A percentile compares a stretch with the other conserved stretches of the same genome.
Evolutionary conservation across 2,797 vertebrate species (phyloP).

Genomic region (Poeciliopsis presidionis): DNA sequence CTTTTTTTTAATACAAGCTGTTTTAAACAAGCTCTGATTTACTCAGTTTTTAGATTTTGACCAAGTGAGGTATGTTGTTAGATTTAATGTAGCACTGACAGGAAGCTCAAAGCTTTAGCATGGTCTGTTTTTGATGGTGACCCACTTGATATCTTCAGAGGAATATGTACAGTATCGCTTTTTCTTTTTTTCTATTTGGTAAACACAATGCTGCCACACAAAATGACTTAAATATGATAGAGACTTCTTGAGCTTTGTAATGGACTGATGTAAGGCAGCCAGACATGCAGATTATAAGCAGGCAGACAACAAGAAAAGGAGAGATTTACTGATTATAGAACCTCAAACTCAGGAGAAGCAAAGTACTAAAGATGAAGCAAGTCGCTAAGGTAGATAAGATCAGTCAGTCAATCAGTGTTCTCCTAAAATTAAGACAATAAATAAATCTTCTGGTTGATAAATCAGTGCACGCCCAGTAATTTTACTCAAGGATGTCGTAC

Average conservation of each 20-base stretch:
- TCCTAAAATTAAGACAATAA: too few relatives aligned
- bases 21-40: background rate
- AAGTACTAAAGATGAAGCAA: background rate
- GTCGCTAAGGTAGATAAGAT: too few relatives aligned
- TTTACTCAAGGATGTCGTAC: background rate
- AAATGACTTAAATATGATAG: background rate
- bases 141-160: background rate
- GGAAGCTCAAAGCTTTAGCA: background rate
- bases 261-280: background rate
- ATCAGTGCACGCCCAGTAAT: background rate
- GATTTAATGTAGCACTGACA: background rate
- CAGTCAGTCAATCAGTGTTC: too few relatives aligned
- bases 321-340: background rate
- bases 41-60: background rate
- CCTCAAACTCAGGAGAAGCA: background rate
- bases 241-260: background rate
- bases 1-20: background rate
- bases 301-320: background rate
- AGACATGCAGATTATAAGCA: background rate
- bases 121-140: background rate
- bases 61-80: background rate
- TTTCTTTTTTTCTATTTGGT: background rate
- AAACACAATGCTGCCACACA: background rate
- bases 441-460: too few relatives aligned
- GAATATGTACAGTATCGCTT: background rate